Conservation (phyloP, 2,113 vertebrate genomes). For the Lynx canadensis region DNA sequence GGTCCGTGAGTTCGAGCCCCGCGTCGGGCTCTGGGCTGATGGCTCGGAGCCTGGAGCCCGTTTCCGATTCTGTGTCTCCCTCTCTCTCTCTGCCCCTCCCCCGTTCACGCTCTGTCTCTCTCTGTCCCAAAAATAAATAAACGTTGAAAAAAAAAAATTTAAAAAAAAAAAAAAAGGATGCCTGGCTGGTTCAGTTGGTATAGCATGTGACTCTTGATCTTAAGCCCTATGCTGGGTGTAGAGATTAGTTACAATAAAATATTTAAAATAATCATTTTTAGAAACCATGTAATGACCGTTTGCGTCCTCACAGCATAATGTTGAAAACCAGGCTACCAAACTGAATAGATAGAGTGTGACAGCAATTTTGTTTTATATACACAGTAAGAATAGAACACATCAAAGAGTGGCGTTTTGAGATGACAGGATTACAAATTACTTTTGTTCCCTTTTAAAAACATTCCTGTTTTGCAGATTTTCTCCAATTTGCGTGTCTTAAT, state of each 20-base stretch:
- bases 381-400: neutral
- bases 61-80: no score
- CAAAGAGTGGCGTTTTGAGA: neutral
- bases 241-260: neutral
- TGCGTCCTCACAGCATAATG: neutral
- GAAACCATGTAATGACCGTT: neutral
- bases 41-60: no score
- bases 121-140: no score
- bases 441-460: slow-evolving; percentile 4
- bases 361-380: slow-evolving; percentile 13
- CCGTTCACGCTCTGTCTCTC: no score
- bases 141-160: no score
- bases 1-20: no score
- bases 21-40: no score
- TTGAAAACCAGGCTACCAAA: neutral
- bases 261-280: neutral
- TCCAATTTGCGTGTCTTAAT: neutral
- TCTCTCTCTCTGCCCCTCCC: no score
- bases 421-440: neutral
- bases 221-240: neutral
- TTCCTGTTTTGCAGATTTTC: slow-evolving; percentile 12
- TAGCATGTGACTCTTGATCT: neutral
- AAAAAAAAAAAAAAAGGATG: no score
- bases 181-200: neutral
- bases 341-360: neutral